phyloP scores from a whole-genome alignment of 2,888 invertebrate species.

The Gymnosoma rotundatum region DNA sequence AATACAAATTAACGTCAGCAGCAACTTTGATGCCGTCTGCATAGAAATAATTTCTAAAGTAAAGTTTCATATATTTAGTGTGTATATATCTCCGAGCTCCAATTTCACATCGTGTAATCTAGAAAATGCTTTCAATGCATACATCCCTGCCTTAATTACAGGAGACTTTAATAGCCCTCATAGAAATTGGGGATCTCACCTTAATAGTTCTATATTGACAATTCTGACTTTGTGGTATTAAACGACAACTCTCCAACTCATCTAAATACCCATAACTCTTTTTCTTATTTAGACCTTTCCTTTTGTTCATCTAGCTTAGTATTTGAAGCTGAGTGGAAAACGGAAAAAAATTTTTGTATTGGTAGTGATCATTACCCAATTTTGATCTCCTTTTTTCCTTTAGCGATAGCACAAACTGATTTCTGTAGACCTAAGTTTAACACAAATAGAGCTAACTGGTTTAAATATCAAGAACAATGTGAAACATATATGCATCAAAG shows the following conservation, averaged over 20 bases:
- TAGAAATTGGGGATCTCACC: slow-evolving; percentile 29
- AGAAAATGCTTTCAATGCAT: slow-evolving; percentile 9
- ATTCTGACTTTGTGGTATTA: slow-evolving; percentile 27
- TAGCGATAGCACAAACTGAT: too few species aligned
- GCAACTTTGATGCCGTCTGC: neutral
- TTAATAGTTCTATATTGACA: neutral
- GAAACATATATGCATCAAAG: neutral
- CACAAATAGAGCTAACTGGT: neutral
- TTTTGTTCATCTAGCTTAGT: slow-evolving; percentile 42
- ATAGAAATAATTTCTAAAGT: slow-evolving; percentile 42
- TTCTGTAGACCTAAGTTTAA: neutral
- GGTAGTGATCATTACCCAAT: slow-evolving; percentile 58
- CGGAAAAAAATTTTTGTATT: neutral
- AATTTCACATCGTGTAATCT: neutral
- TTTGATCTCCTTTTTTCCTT: slow-evolving; percentile 1
- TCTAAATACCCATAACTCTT: slow-evolving; percentile 52
- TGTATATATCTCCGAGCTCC: slow-evolving; percentile 42
- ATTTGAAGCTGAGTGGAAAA: neutral
- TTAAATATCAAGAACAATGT: neutral
- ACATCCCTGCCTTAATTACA: neutral
- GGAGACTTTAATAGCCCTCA: slow-evolving; percentile 51
- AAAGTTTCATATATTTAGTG: slow-evolving; percentile 55
- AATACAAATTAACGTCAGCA: neutral
- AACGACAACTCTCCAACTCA: slow-evolving; percentile 29
- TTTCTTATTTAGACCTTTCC: slow-evolving; percentile 62